These are phyloP conservation scores for Triplophysa yarkandensis DNA, from an alignment of 2,797 vertebrate genomes.

Conservation along the genomic window DNA sequence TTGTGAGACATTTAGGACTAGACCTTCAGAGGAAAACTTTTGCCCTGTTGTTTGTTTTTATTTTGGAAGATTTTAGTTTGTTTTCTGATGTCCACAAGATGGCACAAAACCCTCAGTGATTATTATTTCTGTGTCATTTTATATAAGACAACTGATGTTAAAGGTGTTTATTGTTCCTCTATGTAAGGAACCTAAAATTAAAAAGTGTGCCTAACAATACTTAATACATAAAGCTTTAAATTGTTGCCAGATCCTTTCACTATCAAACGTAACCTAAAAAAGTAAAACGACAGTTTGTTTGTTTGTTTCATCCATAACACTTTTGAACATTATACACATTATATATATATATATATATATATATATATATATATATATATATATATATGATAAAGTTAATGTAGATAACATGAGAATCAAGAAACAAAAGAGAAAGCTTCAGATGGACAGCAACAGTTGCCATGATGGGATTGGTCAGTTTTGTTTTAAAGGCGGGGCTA, in stretches of 20 bases:
- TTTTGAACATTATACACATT: not conserved
- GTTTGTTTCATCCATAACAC: not conserved
- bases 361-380: too few relatives aligned
- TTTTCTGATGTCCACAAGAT: conserved; percentile 12
- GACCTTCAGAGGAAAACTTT: too few relatives aligned
- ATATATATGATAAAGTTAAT: too few relatives aligned
- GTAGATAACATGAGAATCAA: too few relatives aligned
- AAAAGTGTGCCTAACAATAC: too few relatives aligned
- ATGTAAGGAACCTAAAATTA: too few relatives aligned
- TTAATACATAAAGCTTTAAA: not conserved
- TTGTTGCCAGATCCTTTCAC: not conserved
- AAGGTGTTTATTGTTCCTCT: too few relatives aligned
- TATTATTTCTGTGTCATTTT: too few relatives aligned
- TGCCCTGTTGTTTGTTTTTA: too few relatives aligned
- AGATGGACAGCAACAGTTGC: not conserved
- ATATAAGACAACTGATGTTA: too few relatives aligned
- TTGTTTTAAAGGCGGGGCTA: not conserved
- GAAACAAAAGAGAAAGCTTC: not conserved
- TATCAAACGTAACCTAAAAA: not conserved
- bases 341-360: too few relatives aligned
- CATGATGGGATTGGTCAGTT: not conserved
- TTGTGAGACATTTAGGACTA: too few relatives aligned
- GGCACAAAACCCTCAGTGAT: not conserved
- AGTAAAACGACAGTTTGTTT: not conserved
- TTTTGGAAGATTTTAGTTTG: not conserved